Base-by-base conservation (phyloP, 2,888 invertebrate genomes). In the Chaetogeoica ovagalla region DNA sequence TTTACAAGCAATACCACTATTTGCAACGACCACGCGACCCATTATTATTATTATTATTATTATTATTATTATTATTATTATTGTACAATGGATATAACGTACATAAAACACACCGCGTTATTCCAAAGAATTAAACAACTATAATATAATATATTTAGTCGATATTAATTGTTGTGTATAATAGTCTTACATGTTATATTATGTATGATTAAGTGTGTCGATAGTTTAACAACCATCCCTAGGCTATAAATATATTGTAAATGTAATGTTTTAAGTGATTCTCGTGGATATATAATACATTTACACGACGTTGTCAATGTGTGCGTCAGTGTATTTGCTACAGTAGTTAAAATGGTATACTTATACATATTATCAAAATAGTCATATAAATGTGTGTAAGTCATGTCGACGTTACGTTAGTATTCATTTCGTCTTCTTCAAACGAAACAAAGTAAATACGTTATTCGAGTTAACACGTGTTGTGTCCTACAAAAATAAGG, bases 141-240 rank as follows among this genome's bases (percentile, higher is more conserved):
- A 55, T 55, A 59, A 23, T 59, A 59, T 66, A 66, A 11, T 66
- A 9, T 11, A 9, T 11, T 8, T n/a, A 7, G 21, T 37, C 52
- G 21, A 74, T 63, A 17, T 55, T 17, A 11, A 74, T 37, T 17
- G 17, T 52, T 19, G 30, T 37, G n/a, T n/a, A n/a, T 30, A 30
- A 1, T 37, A n/a, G 73, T 55, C 37, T 63, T 17, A 74, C 30
- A 30, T 30, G n/a, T n/a, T n/a, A 30, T 30, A 30, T 30, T 30
- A 30, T 30, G 30, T 48, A 19, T 62, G n/a, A 17, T 74, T 6
- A 63, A 74, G 73, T 63, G 21, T 74, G 73, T 74, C 63, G 63
- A 55, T 55, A 63, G 73, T 73, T 63, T 73, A 73, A 63, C 30
- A 63, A 55, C 73, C 52, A 19, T 48, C 48, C 30, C 21, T 63